A percentile compares a stretch with the other conserved stretches of the same genome.
Conservation (phyloP, 2,888 invertebrate species). For the Neuroscelio doddi region DNA sequence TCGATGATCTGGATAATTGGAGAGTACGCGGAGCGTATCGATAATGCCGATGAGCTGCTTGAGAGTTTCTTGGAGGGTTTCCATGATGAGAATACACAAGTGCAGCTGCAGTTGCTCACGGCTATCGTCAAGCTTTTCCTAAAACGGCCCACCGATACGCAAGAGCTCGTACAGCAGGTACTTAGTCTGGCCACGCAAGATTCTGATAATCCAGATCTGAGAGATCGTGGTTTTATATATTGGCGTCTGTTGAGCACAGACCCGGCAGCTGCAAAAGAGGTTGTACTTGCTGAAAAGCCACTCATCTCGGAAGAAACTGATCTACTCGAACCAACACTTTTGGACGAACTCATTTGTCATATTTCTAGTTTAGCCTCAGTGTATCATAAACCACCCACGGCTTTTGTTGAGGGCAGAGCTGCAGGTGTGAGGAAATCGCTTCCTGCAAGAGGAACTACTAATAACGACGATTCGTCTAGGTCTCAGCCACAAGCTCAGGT, state of each 20-base stretch:
- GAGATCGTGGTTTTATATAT: slow-evolving; percentile 99
- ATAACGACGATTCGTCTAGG: slow-evolving; percentile 59
- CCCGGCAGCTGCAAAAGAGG: slow-evolving; percentile 99
- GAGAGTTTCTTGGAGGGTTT: slow-evolving; percentile 99
- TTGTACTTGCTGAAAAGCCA: slow-evolving; percentile 98
- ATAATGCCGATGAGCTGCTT: slow-evolving; percentile 98
- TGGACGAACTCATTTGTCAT: slow-evolving; percentile 99
- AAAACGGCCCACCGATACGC: slow-evolving; percentile 98
- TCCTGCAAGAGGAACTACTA: slow-evolving; percentile 75
- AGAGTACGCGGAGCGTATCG: slow-evolving; percentile 99
- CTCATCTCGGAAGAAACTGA: slow-evolving; percentile 99
- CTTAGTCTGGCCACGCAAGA: slow-evolving; percentile 91
- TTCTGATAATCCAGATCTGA: slow-evolving; percentile 98
- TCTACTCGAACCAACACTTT: slow-evolving; percentile 94
- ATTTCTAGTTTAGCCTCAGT: slow-evolving; percentile 98
- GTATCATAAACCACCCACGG: slow-evolving; percentile 98
- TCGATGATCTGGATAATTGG: slow-evolving; percentile 98
- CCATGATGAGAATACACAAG: slow-evolving; percentile 97
- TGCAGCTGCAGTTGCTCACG: slow-evolving; percentile 95
- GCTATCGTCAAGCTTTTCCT: slow-evolving; percentile 99
- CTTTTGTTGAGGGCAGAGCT: slow-evolving; percentile 94
- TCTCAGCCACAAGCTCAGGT: slow-evolving; percentile 72
- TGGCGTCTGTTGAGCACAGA: slow-evolving; percentile 99
- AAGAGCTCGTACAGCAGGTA: slow-evolving; percentile 97
- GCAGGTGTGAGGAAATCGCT: slow-evolving; percentile 86